Base-by-base conservation (phyloP, 2,797 vertebrate genomes). In the Amphiprion clarkii region DNA sequence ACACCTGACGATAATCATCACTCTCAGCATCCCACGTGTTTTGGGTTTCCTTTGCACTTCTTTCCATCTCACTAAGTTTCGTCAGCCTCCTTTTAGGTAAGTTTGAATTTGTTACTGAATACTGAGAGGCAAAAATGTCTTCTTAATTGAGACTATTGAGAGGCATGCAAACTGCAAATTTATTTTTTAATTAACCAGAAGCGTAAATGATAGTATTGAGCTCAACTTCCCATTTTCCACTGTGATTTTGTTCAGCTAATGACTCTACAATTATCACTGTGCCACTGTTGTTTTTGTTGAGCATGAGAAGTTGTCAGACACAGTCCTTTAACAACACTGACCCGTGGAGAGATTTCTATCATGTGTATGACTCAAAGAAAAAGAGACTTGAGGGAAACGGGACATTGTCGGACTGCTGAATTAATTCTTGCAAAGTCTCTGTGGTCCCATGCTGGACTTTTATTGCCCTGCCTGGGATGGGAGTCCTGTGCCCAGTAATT, bases 401-500 rank as follows among this genome's bases (percentile, higher is more conserved):
- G 64, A 54, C 67, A 67, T 27, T 40, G 44, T 46, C 29, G 61
- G n/a, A 17, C 65, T 31, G 81, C 64, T 72, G 66, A 84, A 79
- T 67, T 73, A 59, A 83, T 76, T 83, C 51, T 74, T 84, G 36
- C 48, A 72, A 61, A 87, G 82, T 76, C 70, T 76, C 54, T 68
- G 59, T 12, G 56, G 57, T 79, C 60, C 62, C n/a, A 0, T 54
- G 63, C 67, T 62, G 69, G 76, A 71, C 69, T 65, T 83, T 76
- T 68, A 51, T 78, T 31, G 53, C 79, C 53, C 65, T 83, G 65
- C 61, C 12, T 25, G 67, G 58, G 74, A 74, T 52, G 10, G 19
- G 72, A 86, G 65, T 85, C 61, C 40, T 85, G 71, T 76, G 78
- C 67, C 59, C 71, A 23, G 76, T 83, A 82, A 79, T 78, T 78